Percentiles rank a stretch among this genome's conserved stretches.
These are phyloP conservation scores for Ammodytes dubius DNA, from an alignment of 2,113 vertebrate species.

Conservation along the genomic window DNA sequence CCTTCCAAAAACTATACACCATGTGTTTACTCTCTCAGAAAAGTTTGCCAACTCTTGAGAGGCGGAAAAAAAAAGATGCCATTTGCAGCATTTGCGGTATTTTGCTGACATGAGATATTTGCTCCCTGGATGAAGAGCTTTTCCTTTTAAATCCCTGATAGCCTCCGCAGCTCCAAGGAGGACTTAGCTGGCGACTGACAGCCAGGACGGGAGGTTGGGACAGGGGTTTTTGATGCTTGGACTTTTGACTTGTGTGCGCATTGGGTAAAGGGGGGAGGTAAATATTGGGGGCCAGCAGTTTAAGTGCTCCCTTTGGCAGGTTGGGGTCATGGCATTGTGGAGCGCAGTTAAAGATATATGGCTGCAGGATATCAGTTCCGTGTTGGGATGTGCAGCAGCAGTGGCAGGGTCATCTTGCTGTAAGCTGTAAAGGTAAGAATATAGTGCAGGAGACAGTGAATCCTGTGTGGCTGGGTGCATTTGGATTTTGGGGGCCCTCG, in stretches of 20 bases:
- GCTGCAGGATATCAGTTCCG: not conserved
- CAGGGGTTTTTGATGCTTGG: constrained; percentile 45
- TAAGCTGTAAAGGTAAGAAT: constrained; percentile 23
- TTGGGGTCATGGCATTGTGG: constrained; percentile 23
- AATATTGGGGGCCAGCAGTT: constrained; percentile 63
- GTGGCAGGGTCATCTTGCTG: constrained; percentile 8
- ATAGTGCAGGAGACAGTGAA: constrained; percentile 30
- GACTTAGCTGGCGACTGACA: constrained; percentile 73
- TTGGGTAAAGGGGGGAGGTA: constrained; percentile 52
- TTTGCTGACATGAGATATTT: constrained; percentile 80
- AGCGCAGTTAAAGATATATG: not conserved
- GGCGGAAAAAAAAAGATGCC: constrained; percentile 60
- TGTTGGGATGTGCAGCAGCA: constrained; percentile 23
- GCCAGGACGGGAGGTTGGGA: constrained; percentile 64
- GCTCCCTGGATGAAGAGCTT: constrained; percentile 82
- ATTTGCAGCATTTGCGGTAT: constrained; percentile 71
- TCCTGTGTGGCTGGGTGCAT: constrained; percentile 52
- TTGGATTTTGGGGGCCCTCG: constrained; percentile 46
- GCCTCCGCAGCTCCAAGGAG: constrained; percentile 70
- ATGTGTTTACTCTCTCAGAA: constrained; percentile 10
- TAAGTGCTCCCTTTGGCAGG: constrained; percentile 39
- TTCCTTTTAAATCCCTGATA: constrained; percentile 79
- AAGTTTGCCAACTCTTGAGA: constrained; percentile 42
- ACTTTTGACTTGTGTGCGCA: constrained; percentile 51
- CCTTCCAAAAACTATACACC: constrained; percentile 4